Percentiles rank a stretch among this genome's conserved stretches.
These are phyloP conservation scores for Erinaceus europaeus DNA, from an alignment of 2,113 vertebrate species.

Conservation along the genomic window DNA sequence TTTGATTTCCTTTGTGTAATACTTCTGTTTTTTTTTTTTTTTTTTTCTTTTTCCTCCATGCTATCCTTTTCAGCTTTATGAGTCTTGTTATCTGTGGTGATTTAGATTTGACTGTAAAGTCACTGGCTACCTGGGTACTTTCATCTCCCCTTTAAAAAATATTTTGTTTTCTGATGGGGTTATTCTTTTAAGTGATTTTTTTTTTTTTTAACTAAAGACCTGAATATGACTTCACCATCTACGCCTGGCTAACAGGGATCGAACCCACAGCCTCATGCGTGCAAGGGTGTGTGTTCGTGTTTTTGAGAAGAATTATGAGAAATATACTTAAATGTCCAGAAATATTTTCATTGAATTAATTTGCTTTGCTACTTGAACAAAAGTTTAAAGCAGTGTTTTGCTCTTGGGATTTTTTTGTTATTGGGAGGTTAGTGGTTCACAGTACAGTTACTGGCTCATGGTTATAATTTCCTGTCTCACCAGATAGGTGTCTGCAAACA, in stretches of 20 bases:
- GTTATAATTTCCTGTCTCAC: too few species aligned
- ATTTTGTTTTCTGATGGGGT: neutral
- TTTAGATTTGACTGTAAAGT: slow-evolving; percentile 4
- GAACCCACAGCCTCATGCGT: too few species aligned
- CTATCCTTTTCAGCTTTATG: neutral
- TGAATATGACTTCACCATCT: too few species aligned
- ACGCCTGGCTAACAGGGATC: too few species aligned
- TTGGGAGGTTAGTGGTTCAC: too few species aligned
- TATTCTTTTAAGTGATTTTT: neutral
- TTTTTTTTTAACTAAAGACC: too few species aligned
- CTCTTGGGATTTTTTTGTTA: slow-evolving; percentile 17
- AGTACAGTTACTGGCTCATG: too few species aligned
- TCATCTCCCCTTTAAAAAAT: neutral
- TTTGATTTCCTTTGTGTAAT: slow-evolving; percentile 14
- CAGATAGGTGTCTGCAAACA: too few species aligned
- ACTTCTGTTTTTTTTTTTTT: neutral
- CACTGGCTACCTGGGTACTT: too few species aligned
- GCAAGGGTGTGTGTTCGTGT: too few species aligned
- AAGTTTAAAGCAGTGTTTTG: neutral
- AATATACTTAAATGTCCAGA: neutral
- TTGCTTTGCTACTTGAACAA: neutral
- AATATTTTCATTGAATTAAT: too few species aligned
- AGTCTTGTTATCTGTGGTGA: neutral
- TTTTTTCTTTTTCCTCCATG: neutral
- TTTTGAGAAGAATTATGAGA: neutral